Conservation (phyloP, 2,888 invertebrate species). For the Entomobrya multifasciata region DNA sequence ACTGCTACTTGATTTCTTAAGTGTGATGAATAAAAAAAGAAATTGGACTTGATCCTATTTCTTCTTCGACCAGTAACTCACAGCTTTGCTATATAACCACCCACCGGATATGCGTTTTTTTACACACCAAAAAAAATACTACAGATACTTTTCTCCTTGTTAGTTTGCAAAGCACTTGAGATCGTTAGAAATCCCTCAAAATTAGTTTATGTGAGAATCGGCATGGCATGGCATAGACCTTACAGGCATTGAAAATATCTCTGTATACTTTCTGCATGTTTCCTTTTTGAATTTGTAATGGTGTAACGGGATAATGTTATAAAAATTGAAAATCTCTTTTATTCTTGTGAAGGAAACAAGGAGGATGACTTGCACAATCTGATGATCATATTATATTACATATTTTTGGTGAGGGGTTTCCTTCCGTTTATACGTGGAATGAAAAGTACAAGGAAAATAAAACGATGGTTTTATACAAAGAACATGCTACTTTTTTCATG, state of each 20-base stretch:
- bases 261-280: slow-evolving; percentile 21
- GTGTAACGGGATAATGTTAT: slow-evolving; percentile 14
- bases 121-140: neutral
- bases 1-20: slow-evolving; percentile 72
- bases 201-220: slow-evolving; percentile 61
- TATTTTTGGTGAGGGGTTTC: neutral
- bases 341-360: neutral
- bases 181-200: slow-evolving; percentile 71
- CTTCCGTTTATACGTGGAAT: neutral
- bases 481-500: slow-evolving; percentile 24
- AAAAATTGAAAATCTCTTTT: slow-evolving; percentile 9
- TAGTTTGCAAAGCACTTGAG: slow-evolving; percentile 69
- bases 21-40: slow-evolving; percentile 78
- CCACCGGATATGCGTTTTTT: slow-evolving; percentile 68
- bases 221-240: neutral
- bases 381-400: slow-evolving; percentile 16
- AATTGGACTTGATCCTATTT: slow-evolving; percentile 78
- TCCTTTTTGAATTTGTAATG: slow-evolving; percentile 13
- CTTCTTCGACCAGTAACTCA: neutral
- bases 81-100: slow-evolving; percentile 11
- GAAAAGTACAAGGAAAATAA: neutral
- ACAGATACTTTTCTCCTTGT: slow-evolving; percentile 40
- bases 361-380: slow-evolving; percentile 51
- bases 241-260: slow-evolving; percentile 30
- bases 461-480: neutral